Evolutionary conservation across 2,797 vertebrate genomes (phyloP), one percentile per base, ranked within the genome.

Genomic region (Trachops cirrhosus): DNA sequence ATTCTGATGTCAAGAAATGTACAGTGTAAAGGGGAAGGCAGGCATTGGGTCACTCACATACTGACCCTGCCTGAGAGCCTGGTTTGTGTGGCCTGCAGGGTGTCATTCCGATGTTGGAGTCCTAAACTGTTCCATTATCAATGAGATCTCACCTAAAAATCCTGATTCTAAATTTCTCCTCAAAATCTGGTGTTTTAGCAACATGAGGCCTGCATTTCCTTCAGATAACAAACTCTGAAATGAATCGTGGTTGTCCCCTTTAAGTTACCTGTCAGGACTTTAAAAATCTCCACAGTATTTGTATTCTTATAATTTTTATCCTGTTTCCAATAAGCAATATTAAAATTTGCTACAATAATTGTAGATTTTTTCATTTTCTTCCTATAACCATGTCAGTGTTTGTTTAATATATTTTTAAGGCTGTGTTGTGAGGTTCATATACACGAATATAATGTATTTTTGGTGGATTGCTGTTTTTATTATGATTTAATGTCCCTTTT

Each of bases 351-450:
- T 77, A 73, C 46, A 78, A 54, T 80, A 64, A 57, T 32, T 79
- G 3, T 29, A 37, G 22, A 14, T 78, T 88, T 96, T 94, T 88
- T 82, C 9, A 39, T 87, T 92, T 93, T 71, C 59, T 92, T 73
- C 64, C 71, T 89, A 82, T 18, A 79, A 92, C 57, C 41, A 59
- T 54, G 46, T 77, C 41, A 67, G 34, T 82, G 62, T 74, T 57
- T 67, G 11, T 90, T 93, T 90, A 52, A 87, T 34, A 26, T 26
- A 44, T 67, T 44, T 80, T 85, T 59, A 88, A 96, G 46, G 12
- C 48, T 62, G 10, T 41, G 15, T 62, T 19, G 7, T 64, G 62
- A 95, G 77, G 39, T 67, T 93, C 71, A 64, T 75, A 90, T 64
- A 71, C 32, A 88, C 86, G 41, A 78, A 32, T 48, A 9, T 39